These are phyloP conservation scores for Ochropleura plecta DNA, from an alignment of 2,888 invertebrate species.

Conservation along the genomic window DNA sequence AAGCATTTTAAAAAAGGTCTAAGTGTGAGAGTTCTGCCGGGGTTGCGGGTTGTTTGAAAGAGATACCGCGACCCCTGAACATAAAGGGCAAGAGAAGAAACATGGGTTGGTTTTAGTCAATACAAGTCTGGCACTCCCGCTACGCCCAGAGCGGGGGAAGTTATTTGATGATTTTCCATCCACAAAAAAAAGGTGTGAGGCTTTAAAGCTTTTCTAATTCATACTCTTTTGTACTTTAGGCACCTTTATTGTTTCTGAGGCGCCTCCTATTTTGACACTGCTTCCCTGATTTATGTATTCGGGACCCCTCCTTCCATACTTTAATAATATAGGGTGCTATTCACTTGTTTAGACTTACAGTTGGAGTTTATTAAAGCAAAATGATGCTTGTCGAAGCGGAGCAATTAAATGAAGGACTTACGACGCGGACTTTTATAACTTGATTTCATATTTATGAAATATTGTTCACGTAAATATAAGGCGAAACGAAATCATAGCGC, in stretches of 20 bases:
- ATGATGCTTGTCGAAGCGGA: conserved; percentile 30
- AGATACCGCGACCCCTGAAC: too few relatives aligned
- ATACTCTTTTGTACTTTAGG: conserved; percentile 1
- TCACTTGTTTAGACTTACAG: conserved; percentile 17
- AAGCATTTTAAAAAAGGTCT: neutral
- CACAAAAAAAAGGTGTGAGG: neutral
- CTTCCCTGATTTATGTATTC: conserved; percentile 49
- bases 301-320: neutral
- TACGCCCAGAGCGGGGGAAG: too few relatives aligned
- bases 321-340: conserved; percentile 40
- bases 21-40: neutral
- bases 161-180: too few relatives aligned
- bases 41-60: too few relatives aligned
- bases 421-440: conserved; percentile 8
- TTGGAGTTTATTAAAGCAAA: conserved; percentile 36
- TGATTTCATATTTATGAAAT: conserved; percentile 6
- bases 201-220: conserved; percentile 21
- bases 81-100: too few relatives aligned
- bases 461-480: too few relatives aligned
- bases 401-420: conserved; percentile 43
- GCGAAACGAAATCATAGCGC: too few relatives aligned
- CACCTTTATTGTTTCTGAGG: conserved; percentile 46
- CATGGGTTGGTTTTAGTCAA: too few relatives aligned
- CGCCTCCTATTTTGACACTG: conserved; percentile 40
- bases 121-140: too few relatives aligned